phyloP scores from a whole-genome alignment of 2,797 vertebrate genomes.

The Apodemus agrarius region DNA sequence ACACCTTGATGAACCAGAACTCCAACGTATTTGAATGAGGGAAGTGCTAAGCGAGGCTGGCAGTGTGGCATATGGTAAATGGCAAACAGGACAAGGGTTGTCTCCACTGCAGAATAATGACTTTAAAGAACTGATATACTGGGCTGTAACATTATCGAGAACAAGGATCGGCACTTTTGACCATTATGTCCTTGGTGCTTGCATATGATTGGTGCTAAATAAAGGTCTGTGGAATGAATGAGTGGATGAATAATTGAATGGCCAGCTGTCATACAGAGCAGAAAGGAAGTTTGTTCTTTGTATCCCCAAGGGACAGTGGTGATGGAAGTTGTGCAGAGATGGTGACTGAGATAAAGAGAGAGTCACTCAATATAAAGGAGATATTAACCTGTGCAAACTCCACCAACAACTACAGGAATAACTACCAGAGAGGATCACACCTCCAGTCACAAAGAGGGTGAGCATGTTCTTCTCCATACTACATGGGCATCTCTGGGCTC shows the following conservation, averaged over 20 bases:
- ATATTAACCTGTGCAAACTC: neutral
- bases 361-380: constrained; percentile 23
- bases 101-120: neutral
- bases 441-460: neutral
- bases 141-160: neutral
- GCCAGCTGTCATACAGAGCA: constrained; percentile 37
- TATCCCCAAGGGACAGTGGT: constrained; percentile 45
- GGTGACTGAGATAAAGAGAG: neutral
- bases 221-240: constrained; percentile 62
- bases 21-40: neutral
- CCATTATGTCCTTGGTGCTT: constrained; percentile 40
- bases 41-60: neutral
- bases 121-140: neutral
- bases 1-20: neutral
- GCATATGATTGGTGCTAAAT: constrained; percentile 28
- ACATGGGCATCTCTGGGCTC: neutral
- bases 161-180: constrained; percentile 22
- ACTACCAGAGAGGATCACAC: neutral
- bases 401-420: neutral
- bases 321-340: neutral
- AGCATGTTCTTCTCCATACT: neutral
- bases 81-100: neutral
- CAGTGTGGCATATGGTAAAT: neutral
- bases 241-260: constrained; percentile 72
- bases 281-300: constrained; percentile 67